Evolutionary conservation across 2,888 invertebrate genomes (phyloP).

Genomic region (Hydrotaea diabolus): DNA sequence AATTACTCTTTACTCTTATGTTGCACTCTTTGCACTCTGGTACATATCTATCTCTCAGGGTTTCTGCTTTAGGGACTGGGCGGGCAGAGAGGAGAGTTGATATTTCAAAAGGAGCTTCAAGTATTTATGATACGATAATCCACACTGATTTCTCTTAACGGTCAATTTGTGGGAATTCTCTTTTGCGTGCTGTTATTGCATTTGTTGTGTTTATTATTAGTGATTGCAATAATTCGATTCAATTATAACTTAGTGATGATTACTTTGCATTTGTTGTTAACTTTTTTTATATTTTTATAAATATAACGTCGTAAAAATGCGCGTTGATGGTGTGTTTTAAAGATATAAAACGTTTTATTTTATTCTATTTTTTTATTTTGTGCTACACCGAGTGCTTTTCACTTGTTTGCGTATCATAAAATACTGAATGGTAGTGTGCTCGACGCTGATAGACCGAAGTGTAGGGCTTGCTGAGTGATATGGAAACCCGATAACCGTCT

Average conservation of each 20-base stretch:
- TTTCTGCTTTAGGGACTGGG: background rate
- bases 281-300: constrained; percentile 45
- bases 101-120: background rate
- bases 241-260: background rate
- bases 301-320: constrained; percentile 43
- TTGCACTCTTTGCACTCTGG: background rate
- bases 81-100: background rate
- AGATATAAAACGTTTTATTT: constrained; percentile 42
- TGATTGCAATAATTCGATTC: constrained; percentile 15
- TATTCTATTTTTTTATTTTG: too few species aligned
- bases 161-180: background rate
- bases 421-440: constrained; percentile 53
- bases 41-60: background rate
- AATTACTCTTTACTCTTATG: background rate
- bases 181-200: constrained; percentile 10
- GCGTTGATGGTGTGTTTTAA: constrained; percentile 23
- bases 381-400: constrained; percentile 9
- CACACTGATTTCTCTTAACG: constrained; percentile 7
- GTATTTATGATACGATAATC: constrained; percentile 29
- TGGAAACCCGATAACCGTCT: constrained; percentile 69
- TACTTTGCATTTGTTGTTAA: constrained; percentile 43
- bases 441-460: background rate
- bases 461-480: background rate
- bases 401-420: constrained; percentile 65
- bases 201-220: constrained; percentile 39